A percentile compares a stretch with the other conserved stretches of the same genome.
Evolutionary conservation across 2,888 invertebrate species (phyloP).

Genomic region (Cactoblastis cactorum): DNA sequence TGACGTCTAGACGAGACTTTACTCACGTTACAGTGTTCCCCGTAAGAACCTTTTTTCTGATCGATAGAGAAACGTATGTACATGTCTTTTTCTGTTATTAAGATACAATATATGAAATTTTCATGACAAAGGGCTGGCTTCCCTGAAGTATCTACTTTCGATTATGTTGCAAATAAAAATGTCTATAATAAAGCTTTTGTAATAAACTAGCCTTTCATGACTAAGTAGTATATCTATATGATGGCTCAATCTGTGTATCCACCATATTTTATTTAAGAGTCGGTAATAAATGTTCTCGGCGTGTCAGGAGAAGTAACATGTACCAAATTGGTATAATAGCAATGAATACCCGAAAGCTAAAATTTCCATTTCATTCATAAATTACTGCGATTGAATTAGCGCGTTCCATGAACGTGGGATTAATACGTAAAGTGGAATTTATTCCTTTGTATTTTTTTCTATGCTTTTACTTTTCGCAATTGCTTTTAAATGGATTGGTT

Average conservation of each 20-base stretch:
- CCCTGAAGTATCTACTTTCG: too few species aligned
- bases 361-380: slow-evolving; percentile 22
- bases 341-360: slow-evolving; percentile 14
- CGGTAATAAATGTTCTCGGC: slow-evolving; percentile 14
- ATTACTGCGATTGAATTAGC: slow-evolving; percentile 26
- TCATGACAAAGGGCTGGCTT: too few species aligned
- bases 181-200: too few species aligned
- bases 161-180: too few species aligned
- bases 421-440: slow-evolving; percentile 27
- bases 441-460: slow-evolving; percentile 12
- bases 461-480: slow-evolving; percentile 15
- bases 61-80: too few species aligned
- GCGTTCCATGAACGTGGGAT: slow-evolving; percentile 25
- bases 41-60: too few species aligned
- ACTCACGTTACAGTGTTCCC: too few species aligned
- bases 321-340: slow-evolving; percentile 10
- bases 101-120: too few species aligned
- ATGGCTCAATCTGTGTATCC: background rate
- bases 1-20: too few species aligned
- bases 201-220: too few species aligned
- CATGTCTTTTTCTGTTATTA: too few species aligned
- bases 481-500: slow-evolving; percentile 18
- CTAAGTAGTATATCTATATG: too few species aligned
- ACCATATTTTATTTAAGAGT: background rate
- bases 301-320: slow-evolving; percentile 6